Conservation (phyloP, 2,113 vertebrate genomes). For the Monarcha castaneiventris region DNA sequence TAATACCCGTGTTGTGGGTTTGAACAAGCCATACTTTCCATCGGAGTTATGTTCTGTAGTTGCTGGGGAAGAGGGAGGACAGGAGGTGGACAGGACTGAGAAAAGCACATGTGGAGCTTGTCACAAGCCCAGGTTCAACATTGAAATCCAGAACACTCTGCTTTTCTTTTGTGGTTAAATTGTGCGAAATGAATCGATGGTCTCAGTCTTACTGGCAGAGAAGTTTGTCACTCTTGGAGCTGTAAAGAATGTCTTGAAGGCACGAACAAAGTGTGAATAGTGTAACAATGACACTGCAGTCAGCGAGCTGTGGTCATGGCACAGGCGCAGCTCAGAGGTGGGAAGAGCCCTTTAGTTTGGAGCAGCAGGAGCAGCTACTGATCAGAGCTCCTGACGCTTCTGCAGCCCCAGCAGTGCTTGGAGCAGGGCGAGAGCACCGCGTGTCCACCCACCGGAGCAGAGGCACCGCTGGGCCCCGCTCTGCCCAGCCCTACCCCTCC, state of each 20-base stretch:
- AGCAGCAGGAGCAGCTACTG: fast-evolving
- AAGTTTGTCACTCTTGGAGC: background rate
- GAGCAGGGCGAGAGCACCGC: fast-evolving
- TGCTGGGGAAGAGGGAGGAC: background rate
- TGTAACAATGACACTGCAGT: background rate
- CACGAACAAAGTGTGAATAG: background rate
- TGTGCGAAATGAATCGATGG: background rate
- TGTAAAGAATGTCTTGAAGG: background rate
- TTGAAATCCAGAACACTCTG: background rate
- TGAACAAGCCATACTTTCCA: background rate
- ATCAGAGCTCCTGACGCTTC: background rate
- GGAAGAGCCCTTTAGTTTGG: background rate
- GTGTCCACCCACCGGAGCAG: fast-evolving
- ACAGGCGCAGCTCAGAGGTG: background rate
- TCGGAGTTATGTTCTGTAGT: background rate
- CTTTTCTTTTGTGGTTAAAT: background rate
- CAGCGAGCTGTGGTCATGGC: fast-evolving
- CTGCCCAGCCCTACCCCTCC: background rate
- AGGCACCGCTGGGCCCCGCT: fast-evolving
- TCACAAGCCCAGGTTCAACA: background rate
- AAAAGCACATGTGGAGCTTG: background rate
- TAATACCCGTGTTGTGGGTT: background rate
- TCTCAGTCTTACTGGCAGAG: background rate
- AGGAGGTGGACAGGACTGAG: background rate
- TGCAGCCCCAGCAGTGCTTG: background rate